Conservation (phyloP, 2,113 vertebrate species). For the Tetraodon nigroviridis region DNA sequence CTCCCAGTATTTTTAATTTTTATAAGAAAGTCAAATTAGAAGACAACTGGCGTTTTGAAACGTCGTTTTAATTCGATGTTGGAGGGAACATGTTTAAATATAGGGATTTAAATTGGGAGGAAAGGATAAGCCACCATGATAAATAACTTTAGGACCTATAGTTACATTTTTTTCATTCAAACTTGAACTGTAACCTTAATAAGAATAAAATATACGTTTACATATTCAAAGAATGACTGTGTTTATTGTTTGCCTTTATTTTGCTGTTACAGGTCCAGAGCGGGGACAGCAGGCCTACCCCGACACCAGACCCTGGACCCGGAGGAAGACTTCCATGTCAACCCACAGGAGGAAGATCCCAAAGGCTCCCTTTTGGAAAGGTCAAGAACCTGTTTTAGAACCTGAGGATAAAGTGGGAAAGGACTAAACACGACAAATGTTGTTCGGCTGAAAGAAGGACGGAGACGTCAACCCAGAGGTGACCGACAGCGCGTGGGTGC, state of each 20-base stretch:
- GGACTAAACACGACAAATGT: constrained; percentile 67
- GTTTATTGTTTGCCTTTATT: neutral
- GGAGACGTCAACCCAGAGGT: neutral
- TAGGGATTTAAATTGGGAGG: neutral
- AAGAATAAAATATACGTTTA: too few relatives aligned
- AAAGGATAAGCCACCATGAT: too few relatives aligned
- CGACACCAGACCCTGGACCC: constrained; percentile 89
- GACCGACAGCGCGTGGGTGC: neutral
- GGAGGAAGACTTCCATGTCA: constrained; percentile 93
- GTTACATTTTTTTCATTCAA: too few relatives aligned
- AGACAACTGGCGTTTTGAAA: constrained; percentile 22
- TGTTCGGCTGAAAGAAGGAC: constrained; percentile 1
- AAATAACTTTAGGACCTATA: too few relatives aligned
- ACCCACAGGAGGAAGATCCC: constrained; percentile 82
- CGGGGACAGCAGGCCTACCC: constrained; percentile 88
- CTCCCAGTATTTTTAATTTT: constrained; percentile 3
- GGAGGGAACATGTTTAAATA: constrained; percentile 18
- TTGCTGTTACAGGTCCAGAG: constrained; percentile 44
- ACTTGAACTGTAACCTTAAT: too few relatives aligned
- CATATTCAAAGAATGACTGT: too few relatives aligned
- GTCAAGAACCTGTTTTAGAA: constrained; percentile 96
- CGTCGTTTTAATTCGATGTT: neutral
- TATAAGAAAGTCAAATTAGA: constrained; percentile 39
- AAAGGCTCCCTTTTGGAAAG: constrained; percentile 84
- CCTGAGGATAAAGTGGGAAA: constrained; percentile 93